Base-by-base conservation (phyloP, 2,113 vertebrate genomes). In the Saguinus midas region DNA sequence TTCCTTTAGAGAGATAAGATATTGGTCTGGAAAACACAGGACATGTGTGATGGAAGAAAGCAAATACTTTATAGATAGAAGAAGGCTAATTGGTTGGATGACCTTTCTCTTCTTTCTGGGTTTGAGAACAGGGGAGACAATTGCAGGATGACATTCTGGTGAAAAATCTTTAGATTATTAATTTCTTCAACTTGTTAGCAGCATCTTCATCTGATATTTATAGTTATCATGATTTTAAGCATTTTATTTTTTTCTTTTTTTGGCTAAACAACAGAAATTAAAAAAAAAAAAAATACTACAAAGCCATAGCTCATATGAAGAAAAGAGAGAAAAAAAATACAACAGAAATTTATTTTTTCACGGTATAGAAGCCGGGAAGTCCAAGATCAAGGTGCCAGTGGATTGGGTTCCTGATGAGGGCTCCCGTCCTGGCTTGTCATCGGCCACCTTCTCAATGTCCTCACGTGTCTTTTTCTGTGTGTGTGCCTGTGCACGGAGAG, bases 51-150 rank as follows among this genome's bases (percentile, higher is more conserved):
- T 72, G 4, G 35, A 90, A 94, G 48, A 78, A 94, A 73, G 17
- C 32, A 84, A 64, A 43, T 86, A 61, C 93, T 57, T 52, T 68
- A 79, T 10, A 85, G 85, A 61, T 20, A 16, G 91, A 90, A 55
- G 37, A 43, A 66, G n/a, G 14, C 48, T 82, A 48, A 43, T 57
- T 83, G 75, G 43, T 80, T 87, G 64, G 35, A 88, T 84, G 68
- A 16, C 73, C 45, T 78, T 84, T 75, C 18, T 70, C 37, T 81
- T 78, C 13, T 81, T 88, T 92, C 32, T 88, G 14, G 66, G 4
- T 91, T 78, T 64, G 61, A 96, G 61, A 97, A 75, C 70, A 27
- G 95, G 75, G 50, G 87, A 93, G 70, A 58, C 52, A 96, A n/a
- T 75, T 95, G 37, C 84, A 92, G 43, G 70, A 57, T 73, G 66